Evolutionary conservation across 2,888 invertebrate species (phyloP).

Genomic region (Tenthredo amoena): DNA sequence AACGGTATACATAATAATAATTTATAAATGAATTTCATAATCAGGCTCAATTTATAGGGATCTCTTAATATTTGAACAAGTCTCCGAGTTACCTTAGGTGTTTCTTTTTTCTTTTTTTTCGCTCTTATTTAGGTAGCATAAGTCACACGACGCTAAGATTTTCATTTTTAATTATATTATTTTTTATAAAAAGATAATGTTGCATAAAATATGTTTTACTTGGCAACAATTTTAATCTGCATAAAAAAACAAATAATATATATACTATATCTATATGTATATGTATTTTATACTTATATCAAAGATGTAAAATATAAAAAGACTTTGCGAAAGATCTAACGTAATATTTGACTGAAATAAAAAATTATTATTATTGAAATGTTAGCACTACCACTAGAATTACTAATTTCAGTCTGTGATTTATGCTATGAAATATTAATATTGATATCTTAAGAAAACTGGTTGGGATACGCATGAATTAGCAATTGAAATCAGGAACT

Average conservation of each 20-base stretch:
- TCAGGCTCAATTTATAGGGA: slow-evolving; percentile 8
- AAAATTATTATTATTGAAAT: slow-evolving; percentile 26
- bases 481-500: slow-evolving; percentile 3
- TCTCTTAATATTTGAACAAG: background rate
- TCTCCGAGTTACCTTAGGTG: background rate
- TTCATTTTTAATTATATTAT: slow-evolving; percentile 5
- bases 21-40: slow-evolving; percentile 22
- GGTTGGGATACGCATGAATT: slow-evolving; percentile 7
- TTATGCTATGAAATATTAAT: slow-evolving; percentile 48
- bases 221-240: slow-evolving; percentile 26
- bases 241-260: background rate
- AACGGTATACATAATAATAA: background rate
- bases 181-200: background rate
- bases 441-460: slow-evolving; percentile 13
- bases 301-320: slow-evolving; percentile 3
- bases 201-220: slow-evolving; percentile 15
- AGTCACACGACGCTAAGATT: slow-evolving; percentile 48
- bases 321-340: slow-evolving; percentile 29
- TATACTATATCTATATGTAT: background rate
- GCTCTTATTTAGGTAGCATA: slow-evolving; percentile 45
- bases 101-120: background rate
- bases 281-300: background rate
- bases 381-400: slow-evolving; percentile 36
- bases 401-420: slow-evolving; percentile 49
- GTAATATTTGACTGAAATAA: slow-evolving; percentile 41